Base-by-base conservation (phyloP, 1,140 invertebrate species). In the Eumeta japonica region DNA sequence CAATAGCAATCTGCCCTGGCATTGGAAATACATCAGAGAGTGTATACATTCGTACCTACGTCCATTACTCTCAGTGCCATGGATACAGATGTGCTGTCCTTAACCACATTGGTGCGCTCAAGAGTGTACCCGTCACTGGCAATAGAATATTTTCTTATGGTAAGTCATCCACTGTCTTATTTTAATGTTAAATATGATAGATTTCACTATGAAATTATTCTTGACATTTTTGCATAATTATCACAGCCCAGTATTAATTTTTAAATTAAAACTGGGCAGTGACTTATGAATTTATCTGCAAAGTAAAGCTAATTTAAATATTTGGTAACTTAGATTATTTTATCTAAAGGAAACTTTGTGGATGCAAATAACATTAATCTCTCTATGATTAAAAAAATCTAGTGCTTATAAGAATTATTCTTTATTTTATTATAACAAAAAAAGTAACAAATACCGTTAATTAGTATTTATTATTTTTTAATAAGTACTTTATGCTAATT, bases 21-120 rank as follows among this genome's bases (percentile, higher is more conserved):
- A 94, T 96, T 53, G 90, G 90, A 15, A 96, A 95, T 68, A 91
- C 87, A 17, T 94, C 90, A 28, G 92, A 95, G 66, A 92, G 88
- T 55, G 87, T 92, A 33, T 96, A 95, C 68, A 92, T 96, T 41
- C 81, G 92, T 31, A 94, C 91, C 13, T 93, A 94, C 66, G 91
- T 95, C 1, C 86, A 92, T 50, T 86, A 91, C 67, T 90, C 90
- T 3, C 90, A 94, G 61, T 85, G 84, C 44, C 87, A 89, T 59
- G 92, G 93, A 1, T 96, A 91, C 72, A 78, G 91, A 40, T 93
- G 91, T 67, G 88, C 89, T 1, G 92, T 95, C n/a, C 81, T 95
- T 33, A 97, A 97, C 76, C 93, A 97, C 63, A 84, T 96, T 37
- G 93, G 93, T n/a, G 90, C 89, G 3, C 66, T 95, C 4, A 80